These are phyloP conservation scores for Drosophila suboccidentalis DNA, from an alignment of 2,888 invertebrate species.

Conservation along the genomic window DNA sequence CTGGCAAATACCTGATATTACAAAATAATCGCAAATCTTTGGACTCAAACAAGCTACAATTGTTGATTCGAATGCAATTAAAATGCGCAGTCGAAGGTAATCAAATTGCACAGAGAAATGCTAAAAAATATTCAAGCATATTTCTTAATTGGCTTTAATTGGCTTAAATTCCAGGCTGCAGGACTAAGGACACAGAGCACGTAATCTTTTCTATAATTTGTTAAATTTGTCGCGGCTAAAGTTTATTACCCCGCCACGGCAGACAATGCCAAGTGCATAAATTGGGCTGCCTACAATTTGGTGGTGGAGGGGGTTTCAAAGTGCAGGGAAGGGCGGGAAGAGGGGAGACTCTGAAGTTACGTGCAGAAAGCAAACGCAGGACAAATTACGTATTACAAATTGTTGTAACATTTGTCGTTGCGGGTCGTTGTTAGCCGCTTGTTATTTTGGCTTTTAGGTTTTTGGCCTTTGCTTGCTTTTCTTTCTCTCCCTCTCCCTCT, in stretches of 20 bases:
- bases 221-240: constrained; percentile 81
- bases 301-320: neutral
- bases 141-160: constrained; percentile 74
- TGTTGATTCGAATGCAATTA: constrained; percentile 44
- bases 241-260: constrained; percentile 74
- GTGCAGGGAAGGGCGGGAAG: neutral
- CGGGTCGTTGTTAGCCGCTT: constrained; percentile 42
- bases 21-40: neutral
- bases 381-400: constrained; percentile 79
- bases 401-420: constrained; percentile 57
- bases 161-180: constrained; percentile 58
- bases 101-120: constrained; percentile 11
- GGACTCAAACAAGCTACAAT: constrained; percentile 34
- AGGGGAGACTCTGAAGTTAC: constrained; percentile 5
- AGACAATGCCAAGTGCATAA: constrained; percentile 79
- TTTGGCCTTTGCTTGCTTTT: constrained; percentile 41
- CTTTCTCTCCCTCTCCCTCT: neutral
- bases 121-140: constrained; percentile 32
- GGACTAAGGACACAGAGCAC: constrained; percentile 49
- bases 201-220: constrained; percentile 80
- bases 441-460: constrained; percentile 52
- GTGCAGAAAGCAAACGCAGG: constrained; percentile 32
- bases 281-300: constrained; percentile 58
- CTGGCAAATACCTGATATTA: constrained; percentile 11
- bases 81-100: constrained; percentile 23